These are phyloP conservation scores for Ptilorrhoa leucosticta DNA, from an alignment of 2,113 vertebrate species.

Conservation along the genomic window DNA sequence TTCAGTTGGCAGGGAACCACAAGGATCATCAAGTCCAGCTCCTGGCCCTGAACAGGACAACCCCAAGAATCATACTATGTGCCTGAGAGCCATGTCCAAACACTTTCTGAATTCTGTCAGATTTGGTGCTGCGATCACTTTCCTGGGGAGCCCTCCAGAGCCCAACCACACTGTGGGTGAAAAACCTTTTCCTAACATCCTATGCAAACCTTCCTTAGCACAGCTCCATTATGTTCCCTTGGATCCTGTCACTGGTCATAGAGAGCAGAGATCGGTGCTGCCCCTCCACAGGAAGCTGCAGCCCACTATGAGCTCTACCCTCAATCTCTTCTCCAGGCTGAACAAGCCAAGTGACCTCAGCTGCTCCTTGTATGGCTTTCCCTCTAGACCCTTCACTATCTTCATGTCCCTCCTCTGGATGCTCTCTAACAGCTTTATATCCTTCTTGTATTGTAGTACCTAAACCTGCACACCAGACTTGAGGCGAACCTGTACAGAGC, in stretches of 20 bases:
- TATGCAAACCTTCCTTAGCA: not conserved
- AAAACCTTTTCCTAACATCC: not conserved
- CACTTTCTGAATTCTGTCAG: not conserved
- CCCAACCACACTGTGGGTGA: not conserved
- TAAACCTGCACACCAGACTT: not conserved
- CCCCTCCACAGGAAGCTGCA: not conserved
- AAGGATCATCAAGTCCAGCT: not conserved
- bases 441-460: not conserved
- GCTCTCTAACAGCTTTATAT: not conserved
- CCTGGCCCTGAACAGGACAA: not conserved
- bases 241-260: not conserved
- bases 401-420: not conserved
- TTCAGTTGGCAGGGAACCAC: not conserved
- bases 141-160: not conserved
- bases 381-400: not conserved
- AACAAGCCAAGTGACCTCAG: not conserved
- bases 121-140: not conserved
- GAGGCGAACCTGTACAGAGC: not conserved
- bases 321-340: not conserved
- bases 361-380: not conserved
- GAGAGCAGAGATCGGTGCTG: not conserved
- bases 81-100: not conserved
- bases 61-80: not conserved
- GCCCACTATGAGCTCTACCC: rapidly evolving
- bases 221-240: not conserved